A percentile compares a stretch with the other conserved stretches of the same genome.
These are phyloP conservation scores for Taurulus bubalis DNA, from an alignment of 2,113 vertebrate genomes.

Conservation along the genomic window DNA sequence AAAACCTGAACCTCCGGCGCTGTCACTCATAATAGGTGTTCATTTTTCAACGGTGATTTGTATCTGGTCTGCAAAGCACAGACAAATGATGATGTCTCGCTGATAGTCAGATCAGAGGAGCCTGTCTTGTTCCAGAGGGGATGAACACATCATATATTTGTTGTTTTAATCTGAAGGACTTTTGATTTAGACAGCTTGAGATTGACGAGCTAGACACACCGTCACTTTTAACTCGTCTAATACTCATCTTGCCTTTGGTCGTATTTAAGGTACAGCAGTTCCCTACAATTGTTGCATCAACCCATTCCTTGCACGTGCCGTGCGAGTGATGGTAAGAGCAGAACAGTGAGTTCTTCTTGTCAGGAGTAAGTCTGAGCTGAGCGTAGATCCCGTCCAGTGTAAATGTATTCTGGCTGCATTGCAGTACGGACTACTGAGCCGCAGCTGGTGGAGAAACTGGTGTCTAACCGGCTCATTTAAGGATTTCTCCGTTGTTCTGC, in stretches of 20 bases:
- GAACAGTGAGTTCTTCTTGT: neutral
- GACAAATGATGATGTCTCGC: neutral
- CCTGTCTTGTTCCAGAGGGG: neutral
- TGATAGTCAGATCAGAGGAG: neutral
- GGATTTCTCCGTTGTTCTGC: neutral
- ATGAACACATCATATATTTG: neutral
- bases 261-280: constrained; percentile 7
- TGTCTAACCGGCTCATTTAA: neutral
- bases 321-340: neutral
- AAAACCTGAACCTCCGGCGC: neutral
- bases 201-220: no score
- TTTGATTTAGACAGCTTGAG: neutral
- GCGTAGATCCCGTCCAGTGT: neutral
- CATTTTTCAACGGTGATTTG: neutral
- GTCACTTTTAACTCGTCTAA: neutral
- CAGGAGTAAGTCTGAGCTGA: neutral
- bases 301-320: neutral
- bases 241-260: neutral
- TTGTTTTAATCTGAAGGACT: neutral
- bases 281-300: neutral
- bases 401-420: constrained; percentile 22
- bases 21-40: neutral
- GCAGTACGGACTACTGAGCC: neutral
- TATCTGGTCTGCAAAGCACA: neutral
- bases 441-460: constrained; percentile 8